These are phyloP conservation scores for Sorex araneus DNA, from an alignment of 2,113 vertebrate species.

Conservation along the genomic window DNA sequence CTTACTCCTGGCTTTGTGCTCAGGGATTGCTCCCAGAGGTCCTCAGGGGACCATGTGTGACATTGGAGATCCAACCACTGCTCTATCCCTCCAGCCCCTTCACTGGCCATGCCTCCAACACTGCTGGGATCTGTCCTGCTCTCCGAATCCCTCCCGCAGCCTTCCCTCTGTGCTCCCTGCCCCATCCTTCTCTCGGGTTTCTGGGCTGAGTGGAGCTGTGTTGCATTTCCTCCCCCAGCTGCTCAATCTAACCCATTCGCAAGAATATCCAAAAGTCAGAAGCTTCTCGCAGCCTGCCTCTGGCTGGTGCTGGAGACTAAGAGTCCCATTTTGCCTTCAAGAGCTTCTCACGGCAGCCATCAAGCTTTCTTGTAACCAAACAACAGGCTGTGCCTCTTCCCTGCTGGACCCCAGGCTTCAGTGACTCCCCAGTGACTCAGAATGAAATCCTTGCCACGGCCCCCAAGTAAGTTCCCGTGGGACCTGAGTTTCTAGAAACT, in stretches of 20 bases:
- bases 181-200: conserved; percentile 7
- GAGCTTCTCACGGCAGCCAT: neutral
- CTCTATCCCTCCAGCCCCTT: no score
- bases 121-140: no score
- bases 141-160: no score
- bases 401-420: neutral
- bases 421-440: neutral
- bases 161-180: no score
- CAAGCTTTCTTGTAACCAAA: neutral
- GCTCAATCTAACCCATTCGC: conserved; percentile 27
- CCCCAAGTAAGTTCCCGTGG: neutral
- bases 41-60: no score
- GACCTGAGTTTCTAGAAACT: neutral
- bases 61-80: no score
- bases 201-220: conserved; percentile 40
- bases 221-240: conserved; percentile 41
- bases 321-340: neutral
- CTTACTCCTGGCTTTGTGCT: no score
- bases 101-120: no score
- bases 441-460: neutral
- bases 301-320: no score
- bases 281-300: no score
- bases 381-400: neutral
- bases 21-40: no score
- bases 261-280: conserved; percentile 24